phyloP scores from a whole-genome alignment of 2,888 invertebrate species.

The Oconnorella tubifera region DNA sequence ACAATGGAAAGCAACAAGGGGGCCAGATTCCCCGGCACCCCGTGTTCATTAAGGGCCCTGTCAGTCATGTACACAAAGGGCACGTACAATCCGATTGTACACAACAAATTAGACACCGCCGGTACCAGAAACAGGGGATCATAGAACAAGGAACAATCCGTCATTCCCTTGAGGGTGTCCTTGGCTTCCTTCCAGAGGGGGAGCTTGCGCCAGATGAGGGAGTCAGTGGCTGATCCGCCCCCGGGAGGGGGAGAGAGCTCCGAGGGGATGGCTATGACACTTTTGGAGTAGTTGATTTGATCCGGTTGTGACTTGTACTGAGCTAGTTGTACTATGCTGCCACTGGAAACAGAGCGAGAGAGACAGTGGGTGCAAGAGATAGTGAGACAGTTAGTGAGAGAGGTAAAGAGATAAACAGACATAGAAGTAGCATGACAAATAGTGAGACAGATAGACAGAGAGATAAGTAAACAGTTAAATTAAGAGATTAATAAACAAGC shows the following conservation, averaged over 20 bases:
- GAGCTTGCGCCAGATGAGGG: constrained; percentile 34
- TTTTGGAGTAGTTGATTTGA: constrained; percentile 74
- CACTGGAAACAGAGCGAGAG: no score
- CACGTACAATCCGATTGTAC: constrained; percentile 50
- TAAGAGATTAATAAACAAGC: no score
- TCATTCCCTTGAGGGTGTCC: constrained; percentile 71
- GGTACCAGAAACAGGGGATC: constrained; percentile 88
- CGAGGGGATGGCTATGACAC: constrained; percentile 78
- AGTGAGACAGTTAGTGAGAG: no score
- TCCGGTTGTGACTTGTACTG: constrained; percentile 84
- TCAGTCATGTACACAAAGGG: constrained; percentile 51
- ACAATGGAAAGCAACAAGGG: constrained; percentile 57
- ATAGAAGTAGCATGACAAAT: no score
- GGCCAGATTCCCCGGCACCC: constrained; percentile 56
- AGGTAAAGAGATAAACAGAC: no score
- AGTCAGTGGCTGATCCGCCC: constrained; percentile 23
- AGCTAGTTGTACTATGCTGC: constrained; percentile 83
- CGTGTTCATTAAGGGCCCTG: constrained; percentile 31
- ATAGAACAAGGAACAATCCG: constrained; percentile 81
- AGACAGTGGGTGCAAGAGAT: no score
- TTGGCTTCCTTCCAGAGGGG: constrained; percentile 53
- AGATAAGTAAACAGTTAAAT: no score
- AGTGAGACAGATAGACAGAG: no score
- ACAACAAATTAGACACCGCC: constrained; percentile 74
- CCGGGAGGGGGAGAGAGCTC: constrained; percentile 33